Conservation (phyloP, 2,888 invertebrate species). For the Lasius fuliginosus region DNA sequence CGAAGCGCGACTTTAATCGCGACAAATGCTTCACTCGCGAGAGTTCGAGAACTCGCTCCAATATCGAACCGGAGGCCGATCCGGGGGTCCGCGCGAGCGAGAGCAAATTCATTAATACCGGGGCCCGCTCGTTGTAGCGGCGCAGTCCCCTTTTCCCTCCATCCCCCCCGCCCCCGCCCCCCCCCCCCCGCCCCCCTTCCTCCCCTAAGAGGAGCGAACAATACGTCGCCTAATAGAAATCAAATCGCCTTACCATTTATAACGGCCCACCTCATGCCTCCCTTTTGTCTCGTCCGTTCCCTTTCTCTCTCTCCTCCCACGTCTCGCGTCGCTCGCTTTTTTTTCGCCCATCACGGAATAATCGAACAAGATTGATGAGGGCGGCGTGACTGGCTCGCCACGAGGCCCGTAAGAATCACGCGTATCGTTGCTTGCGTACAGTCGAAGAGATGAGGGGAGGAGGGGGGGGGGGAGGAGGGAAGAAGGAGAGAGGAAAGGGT, state of each 20-base stretch:
- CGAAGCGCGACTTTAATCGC: not conserved
- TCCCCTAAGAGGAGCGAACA: constrained; percentile 80
- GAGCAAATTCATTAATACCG: constrained; percentile 73
- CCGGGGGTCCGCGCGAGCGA: constrained; percentile 34
- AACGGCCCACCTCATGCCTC: constrained; percentile 74
- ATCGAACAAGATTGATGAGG: constrained; percentile 87
- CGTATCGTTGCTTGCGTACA: constrained; percentile 42
- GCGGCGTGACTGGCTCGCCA: constrained; percentile 82
- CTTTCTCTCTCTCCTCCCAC: constrained; percentile 29
- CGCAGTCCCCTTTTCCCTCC: constrained; percentile 54
- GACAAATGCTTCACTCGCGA: constrained; percentile 15
- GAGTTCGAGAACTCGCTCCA: not conserved
- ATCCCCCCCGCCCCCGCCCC: not conserved
- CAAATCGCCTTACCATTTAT: constrained; percentile 84
- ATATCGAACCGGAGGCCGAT: constrained; percentile 3
- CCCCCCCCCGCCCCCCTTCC: not conserved
- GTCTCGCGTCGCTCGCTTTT: constrained; percentile 69
- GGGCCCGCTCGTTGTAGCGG: constrained; percentile 48
- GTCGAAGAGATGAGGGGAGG: not conserved
- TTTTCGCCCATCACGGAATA: constrained; percentile 85
- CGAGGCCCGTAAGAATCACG: constrained; percentile 60
- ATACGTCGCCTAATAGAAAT: constrained; percentile 85
- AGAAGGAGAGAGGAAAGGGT: not conserved
- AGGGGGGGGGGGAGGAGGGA: not conserved
- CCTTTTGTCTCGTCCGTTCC: constrained; percentile 73